Evolutionary conservation across 2,797 vertebrate genomes (phyloP), one percentile per base, ranked within the genome.

Genomic region (Cyprinella venusta): DNA sequence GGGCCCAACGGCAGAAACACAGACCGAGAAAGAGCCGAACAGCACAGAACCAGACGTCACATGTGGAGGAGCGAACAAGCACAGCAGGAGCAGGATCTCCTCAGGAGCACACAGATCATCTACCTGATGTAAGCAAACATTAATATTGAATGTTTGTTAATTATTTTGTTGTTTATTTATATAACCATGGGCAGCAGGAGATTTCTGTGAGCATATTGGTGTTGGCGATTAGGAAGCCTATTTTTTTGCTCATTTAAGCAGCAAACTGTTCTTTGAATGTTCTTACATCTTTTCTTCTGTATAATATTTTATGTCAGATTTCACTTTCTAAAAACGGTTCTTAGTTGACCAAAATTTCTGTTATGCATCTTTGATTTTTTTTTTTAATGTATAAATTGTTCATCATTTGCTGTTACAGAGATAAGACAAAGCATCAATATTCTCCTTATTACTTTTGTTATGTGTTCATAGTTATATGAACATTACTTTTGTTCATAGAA

Each of bases 1-100:
- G 98, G 98, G 97, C 96, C 68, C 96, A 97, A 85, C 97, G 95
- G 85, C 90, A 97, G 88, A 97, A 95, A 91, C 93, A 94, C 90
- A 94, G 89, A 82, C 93, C 94, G 30, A 93, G 91, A 83, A 98
- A 93, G 92, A 94, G 86, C 89, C 90, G 91, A 86, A 38, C 72
- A 9, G 87, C 80, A 83, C 90, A 74, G 61, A 52, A 65, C 38
- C 77, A 83, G n/a, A 59, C 76, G 3, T 24, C 56, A 33, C 90
- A 83, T 15, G 33, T 2, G 4, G 92, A 91, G 4, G 92, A 92
- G 81, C 90, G 24, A 77, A 77, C 38, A 64, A 65, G 19, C 56
- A 19, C 79, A 42, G 81, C 89, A 86, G 76, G 89, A 83, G 82
- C 78, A 83, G 90, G 16, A 10, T 87, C 78, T 86, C 75, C 84